Conservation (phyloP, 1,140 invertebrate genomes). For the Cydia splendana region DNA sequence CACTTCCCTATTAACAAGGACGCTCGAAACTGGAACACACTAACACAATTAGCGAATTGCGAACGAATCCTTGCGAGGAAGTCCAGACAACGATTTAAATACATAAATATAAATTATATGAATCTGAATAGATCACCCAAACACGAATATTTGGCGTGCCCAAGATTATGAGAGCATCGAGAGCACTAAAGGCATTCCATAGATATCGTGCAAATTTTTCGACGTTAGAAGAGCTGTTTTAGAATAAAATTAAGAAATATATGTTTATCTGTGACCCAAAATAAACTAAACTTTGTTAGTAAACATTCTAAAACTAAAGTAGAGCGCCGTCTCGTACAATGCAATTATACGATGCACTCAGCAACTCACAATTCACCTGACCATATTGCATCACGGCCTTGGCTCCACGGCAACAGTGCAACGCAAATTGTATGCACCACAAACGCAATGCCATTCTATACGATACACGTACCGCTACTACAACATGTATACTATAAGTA, state of each 20-base stretch:
- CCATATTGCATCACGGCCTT: constrained; percentile 71
- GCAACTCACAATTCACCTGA: constrained; percentile 58
- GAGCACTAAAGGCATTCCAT: not conserved
- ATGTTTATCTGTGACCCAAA: not conserved
- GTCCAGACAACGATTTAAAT: not conserved
- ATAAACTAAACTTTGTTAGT: constrained; percentile 1
- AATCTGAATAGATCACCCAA: not conserved
- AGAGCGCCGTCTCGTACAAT: constrained; percentile 43
- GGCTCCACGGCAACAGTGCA: constrained; percentile 59
- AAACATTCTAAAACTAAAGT: not conserved
- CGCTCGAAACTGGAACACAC: constrained; percentile 51
- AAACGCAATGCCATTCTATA: constrained; percentile 34
- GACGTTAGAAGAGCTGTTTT: no score
- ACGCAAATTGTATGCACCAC: constrained; percentile 52
- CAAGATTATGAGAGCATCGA: not conserved
- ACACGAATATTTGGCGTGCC: not conserved
- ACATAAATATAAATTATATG: not conserved
- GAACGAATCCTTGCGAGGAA: constrained; percentile 16
- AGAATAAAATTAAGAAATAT: no score
- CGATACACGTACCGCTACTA: not conserved
- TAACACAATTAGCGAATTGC: constrained; percentile 36
- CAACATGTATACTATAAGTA: not conserved
- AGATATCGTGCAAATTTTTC: no score
- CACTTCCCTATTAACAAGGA: constrained; percentile 57
- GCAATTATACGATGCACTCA: constrained; percentile 61